A percentile compares a stretch with the other conserved stretches of the same genome.
Conservation (phyloP, 1,140 invertebrate species). For the Diplogasteroides magnus region DNA sequence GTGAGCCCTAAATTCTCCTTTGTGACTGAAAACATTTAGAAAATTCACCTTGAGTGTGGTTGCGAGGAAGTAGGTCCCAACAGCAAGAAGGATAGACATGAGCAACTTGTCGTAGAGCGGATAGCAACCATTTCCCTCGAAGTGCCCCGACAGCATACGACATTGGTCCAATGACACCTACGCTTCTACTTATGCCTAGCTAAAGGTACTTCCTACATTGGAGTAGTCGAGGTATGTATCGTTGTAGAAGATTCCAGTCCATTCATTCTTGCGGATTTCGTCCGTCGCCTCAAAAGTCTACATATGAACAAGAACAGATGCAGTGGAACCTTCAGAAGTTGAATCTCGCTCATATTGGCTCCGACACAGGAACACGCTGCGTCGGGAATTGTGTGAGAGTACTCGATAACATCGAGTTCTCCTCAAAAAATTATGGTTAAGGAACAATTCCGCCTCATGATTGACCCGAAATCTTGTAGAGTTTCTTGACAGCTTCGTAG, state of each 20-base stretch:
- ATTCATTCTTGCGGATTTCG: slow-evolving; percentile 11
- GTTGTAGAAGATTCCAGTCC: too few species aligned
- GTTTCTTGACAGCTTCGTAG: slow-evolving; percentile 75
- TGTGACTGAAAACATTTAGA: too few species aligned
- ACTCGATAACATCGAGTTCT: slow-evolving; percentile 31
- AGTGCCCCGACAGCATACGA: slow-evolving; percentile 43
- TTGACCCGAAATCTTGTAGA: slow-evolving; percentile 54
- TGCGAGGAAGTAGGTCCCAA: slow-evolving; percentile 67
- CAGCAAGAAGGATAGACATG: slow-evolving; percentile 86
- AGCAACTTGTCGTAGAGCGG: slow-evolving; percentile 88
- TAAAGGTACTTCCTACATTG: too few species aligned
- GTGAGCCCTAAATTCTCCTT: too few species aligned
- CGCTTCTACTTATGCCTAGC: too few species aligned
- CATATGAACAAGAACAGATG: background rate
- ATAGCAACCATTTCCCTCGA: slow-evolving; percentile 62
- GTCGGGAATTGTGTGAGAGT: slow-evolving; percentile 68
- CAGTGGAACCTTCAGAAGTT: too few species aligned
- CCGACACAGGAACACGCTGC: slow-evolving; percentile 62
- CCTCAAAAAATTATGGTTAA: too few species aligned
- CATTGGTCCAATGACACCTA: slow-evolving; percentile 46
- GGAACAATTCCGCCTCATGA: too few species aligned
- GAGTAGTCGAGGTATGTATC: too few species aligned
- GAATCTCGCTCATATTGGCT: too few species aligned
- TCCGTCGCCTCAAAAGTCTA: slow-evolving; percentile 7
- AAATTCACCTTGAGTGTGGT: slow-evolving; percentile 43